Evolutionary conservation across 2,113 vertebrate species (phyloP).

Genomic region (Mastomys natalensis): DNA sequence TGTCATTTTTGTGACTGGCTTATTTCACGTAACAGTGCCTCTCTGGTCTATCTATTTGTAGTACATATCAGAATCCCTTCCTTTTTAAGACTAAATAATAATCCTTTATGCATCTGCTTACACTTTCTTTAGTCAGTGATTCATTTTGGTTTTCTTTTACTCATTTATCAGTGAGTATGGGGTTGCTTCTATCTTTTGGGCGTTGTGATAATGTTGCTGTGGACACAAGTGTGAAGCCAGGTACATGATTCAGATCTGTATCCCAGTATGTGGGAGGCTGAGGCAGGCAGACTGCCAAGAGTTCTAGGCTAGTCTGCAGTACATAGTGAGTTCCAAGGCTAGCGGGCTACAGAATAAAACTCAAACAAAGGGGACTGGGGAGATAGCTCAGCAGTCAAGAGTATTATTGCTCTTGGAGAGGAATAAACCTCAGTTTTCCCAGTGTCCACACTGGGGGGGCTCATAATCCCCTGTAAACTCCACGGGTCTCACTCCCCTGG

Average conservation of each 20-base stretch:
- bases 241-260: neutral
- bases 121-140: neutral
- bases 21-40: neutral
- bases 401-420: no score
- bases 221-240: neutral
- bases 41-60: neutral
- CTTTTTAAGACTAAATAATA: neutral
- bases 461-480: neutral
- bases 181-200: neutral
- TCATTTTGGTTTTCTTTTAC: no score
- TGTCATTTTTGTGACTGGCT: neutral
- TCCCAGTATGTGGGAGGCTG: neutral
- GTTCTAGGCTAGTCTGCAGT: neutral
- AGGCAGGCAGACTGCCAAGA: neutral
- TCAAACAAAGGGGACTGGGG: neutral
- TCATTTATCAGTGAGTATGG: no score
- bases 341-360: neutral
- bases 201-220: neutral
- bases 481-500: neutral
- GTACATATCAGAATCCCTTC: neutral
- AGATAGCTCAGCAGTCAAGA: no score
- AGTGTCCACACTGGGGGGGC: neutral
- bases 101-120: neutral
- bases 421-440: neutral
- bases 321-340: neutral